phyloP scores from a whole-genome alignment of 2,113 vertebrate genomes.

The Proteles cristata region DNA sequence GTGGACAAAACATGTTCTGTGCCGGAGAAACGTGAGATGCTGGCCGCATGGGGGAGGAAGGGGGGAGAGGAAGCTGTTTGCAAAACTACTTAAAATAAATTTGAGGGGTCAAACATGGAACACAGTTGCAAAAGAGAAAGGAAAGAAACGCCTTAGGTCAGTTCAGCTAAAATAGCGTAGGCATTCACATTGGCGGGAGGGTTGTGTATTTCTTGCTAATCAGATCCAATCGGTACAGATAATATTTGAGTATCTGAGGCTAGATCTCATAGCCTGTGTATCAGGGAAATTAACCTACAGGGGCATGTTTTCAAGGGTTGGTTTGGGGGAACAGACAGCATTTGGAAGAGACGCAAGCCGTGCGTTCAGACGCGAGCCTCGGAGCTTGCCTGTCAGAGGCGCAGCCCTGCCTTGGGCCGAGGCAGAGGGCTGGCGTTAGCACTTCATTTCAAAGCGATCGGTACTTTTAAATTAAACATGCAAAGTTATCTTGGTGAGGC shows the following conservation, averaged over 20 bases:
- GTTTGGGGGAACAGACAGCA: conserved; percentile 50
- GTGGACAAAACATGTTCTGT: conserved; percentile 62
- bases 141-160: conserved; percentile 60
- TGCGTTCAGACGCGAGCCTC: neutral
- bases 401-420: neutral
- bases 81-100: conserved; percentile 81
- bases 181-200: conserved; percentile 30
- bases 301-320: conserved; percentile 48
- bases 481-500: conserved; percentile 83
- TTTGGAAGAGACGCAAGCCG: conserved; percentile 22
- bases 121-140: conserved; percentile 49
- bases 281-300: conserved; percentile 67
- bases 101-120: conserved; percentile 57
- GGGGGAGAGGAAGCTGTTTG: conserved; percentile 68
- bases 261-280: conserved; percentile 16
- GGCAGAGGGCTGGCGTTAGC: conserved; percentile 72
- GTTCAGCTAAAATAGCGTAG: conserved; percentile 8
- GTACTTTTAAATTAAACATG: conserved; percentile 84
- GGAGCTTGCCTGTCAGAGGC: neutral
- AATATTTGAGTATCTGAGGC: conserved; percentile 39
- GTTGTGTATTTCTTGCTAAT: conserved; percentile 45
- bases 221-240: conserved; percentile 29
- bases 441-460: conserved; percentile 83
- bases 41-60: conserved; percentile 26
- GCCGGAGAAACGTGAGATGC: conserved; percentile 69